Evolutionary conservation across 1,140 invertebrate species (phyloP).

Genomic region (Pogonognathellus flavescens): DNA sequence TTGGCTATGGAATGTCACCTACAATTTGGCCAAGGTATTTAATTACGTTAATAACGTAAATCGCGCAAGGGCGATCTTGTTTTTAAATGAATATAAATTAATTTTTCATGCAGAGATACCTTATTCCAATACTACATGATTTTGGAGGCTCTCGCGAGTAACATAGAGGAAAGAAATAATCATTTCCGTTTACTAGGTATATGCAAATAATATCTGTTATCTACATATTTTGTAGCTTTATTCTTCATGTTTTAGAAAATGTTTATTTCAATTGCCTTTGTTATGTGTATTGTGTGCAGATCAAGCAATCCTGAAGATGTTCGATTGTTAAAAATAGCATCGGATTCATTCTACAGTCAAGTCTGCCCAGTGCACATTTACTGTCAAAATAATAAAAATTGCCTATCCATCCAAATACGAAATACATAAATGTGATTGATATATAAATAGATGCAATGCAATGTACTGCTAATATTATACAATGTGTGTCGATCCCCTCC

Average conservation of each 20-base stretch:
- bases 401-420: no score
- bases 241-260: background rate
- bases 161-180: conserved; percentile 58
- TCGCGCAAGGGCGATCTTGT: no score
- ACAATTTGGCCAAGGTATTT: conserved; percentile 34
- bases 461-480: no score
- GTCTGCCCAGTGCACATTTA: no score
- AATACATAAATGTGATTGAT: no score
- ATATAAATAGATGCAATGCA: no score
- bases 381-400: no score
- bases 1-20: conserved; percentile 11
- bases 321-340: background rate
- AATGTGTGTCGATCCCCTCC: no score
- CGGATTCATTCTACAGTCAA: no score
- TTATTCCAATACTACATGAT: conserved; percentile 64
- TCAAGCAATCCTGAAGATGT: background rate
- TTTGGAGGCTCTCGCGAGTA: conserved; percentile 58
- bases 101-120: conserved; percentile 58
- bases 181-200: conserved; percentile 55
- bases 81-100: no score
- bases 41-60: background rate
- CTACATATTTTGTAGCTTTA: background rate
- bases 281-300: no score
- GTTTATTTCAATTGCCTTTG: no score
- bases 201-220: background rate